Conservation (phyloP, 2,113 vertebrate species). For the Calyptommatus sinebrachiatus region DNA sequence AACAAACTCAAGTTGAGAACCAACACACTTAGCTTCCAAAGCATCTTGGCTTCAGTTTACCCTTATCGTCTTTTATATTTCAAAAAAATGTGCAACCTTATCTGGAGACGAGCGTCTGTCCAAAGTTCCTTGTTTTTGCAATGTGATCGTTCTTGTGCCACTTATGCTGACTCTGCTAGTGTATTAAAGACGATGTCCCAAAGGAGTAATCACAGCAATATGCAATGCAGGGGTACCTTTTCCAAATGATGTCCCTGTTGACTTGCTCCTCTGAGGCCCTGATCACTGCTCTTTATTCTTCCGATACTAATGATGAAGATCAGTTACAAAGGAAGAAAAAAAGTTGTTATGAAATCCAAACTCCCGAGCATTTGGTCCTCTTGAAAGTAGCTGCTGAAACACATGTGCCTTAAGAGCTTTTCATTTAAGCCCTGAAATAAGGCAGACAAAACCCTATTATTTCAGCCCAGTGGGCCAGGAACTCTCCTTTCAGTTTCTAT, state of each 20-base stretch:
- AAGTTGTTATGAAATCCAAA: slow-evolving; percentile 50
- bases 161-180: neutral
- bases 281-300: slow-evolving; percentile 45
- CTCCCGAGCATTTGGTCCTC: slow-evolving; percentile 47
- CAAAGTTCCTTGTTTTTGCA: neutral
- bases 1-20: too few relatives aligned
- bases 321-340: slow-evolving; percentile 54
- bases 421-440: slow-evolving; percentile 40
- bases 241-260: neutral
- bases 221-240: neutral
- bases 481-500: slow-evolving; percentile 50
- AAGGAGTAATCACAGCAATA: neutral
- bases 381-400: slow-evolving; percentile 53
- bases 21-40: too few relatives aligned
- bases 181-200: neutral
- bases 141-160: neutral
- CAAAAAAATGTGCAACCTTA: too few relatives aligned
- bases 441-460: slow-evolving; percentile 58
- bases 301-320: slow-evolving; percentile 53
- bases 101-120: too few relatives aligned
- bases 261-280: slow-evolving; percentile 24
- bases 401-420: slow-evolving; percentile 45
- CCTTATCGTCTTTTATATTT: too few relatives aligned
- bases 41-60: too few relatives aligned
- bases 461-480: slow-evolving; percentile 38